Conservation (phyloP, 2,113 vertebrate species). For the Tiliqua scincoides region DNA sequence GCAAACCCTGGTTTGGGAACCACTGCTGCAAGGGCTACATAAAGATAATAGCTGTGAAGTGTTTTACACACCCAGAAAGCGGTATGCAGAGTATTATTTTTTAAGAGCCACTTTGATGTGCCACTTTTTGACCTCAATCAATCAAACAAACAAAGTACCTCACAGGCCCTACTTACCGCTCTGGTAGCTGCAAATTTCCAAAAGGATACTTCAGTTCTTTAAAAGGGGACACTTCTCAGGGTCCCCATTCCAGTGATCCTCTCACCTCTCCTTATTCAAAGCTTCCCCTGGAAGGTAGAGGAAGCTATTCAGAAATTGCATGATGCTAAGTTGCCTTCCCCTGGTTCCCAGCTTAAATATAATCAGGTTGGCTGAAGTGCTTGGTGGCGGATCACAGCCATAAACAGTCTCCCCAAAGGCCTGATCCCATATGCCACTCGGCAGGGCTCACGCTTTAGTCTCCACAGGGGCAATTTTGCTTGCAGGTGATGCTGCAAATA, state of each 20-base stretch:
- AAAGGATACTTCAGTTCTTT: not conserved
- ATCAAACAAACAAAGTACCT: too few species aligned
- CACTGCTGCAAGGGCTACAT: too few species aligned
- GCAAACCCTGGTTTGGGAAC: too few species aligned
- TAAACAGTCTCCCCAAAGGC: not conserved
- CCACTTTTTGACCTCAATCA: too few species aligned
- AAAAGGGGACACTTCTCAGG: not conserved
- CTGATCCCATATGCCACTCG: slow-evolving; percentile 1
- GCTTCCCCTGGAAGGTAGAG: not conserved
- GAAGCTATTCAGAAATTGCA: not conserved
- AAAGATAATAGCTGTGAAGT: too few species aligned
- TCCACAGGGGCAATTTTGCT: not conserved
- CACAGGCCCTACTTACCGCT: not conserved
- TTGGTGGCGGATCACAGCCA: not conserved
- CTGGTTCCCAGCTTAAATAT: not conserved
- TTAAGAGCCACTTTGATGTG: too few species aligned
- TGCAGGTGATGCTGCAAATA: not conserved
- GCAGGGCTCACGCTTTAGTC: not conserved
- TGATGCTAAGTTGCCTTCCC: not conserved
- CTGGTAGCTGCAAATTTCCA: not conserved
- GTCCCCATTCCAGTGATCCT: not conserved
- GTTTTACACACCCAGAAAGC: too few species aligned
- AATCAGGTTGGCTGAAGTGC: not conserved
- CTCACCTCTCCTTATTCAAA: not conserved
- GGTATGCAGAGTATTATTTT: too few species aligned